phyloP scores from a whole-genome alignment of 2,888 invertebrate genomes.

The Folsomia candida region DNA sequence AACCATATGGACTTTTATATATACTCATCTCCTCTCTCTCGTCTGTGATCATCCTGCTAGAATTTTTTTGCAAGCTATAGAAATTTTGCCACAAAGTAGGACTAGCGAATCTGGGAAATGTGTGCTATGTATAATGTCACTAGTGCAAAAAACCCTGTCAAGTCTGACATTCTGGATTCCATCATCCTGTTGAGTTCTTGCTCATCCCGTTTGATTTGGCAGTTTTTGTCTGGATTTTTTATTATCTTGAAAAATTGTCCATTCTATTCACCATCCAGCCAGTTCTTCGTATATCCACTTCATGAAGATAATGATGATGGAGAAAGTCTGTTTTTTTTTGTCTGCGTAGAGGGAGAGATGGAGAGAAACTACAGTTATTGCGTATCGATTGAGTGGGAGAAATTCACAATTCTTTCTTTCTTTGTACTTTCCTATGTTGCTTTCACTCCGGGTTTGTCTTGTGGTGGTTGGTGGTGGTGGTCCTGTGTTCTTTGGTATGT shows the following conservation, averaged over 20 bases:
- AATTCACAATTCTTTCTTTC: not conserved
- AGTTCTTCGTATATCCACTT: not conserved
- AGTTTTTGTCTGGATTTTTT: too few species aligned
- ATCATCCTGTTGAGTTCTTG: too few species aligned
- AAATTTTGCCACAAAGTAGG: too few species aligned
- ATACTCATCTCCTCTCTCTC: too few species aligned
- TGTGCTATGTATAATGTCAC: too few species aligned
- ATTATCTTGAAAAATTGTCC: not conserved
- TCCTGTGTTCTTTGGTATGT: not conserved
- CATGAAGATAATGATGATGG: constrained; percentile 16
- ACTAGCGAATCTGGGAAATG: too few species aligned
- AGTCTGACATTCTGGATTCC: not conserved
- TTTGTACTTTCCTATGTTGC: not conserved
- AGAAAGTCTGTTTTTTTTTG: constrained; percentile 5
- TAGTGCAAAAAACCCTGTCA: too few species aligned
- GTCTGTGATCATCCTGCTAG: too few species aligned
- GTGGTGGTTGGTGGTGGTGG: not conserved
- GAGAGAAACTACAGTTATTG: constrained; percentile 11
- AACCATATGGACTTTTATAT: too few species aligned
- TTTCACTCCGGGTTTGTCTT: not conserved
- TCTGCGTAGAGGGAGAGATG: not conserved
- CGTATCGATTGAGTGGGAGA: constrained; percentile 17
- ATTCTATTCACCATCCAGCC: too few species aligned
- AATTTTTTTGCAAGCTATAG: too few species aligned
- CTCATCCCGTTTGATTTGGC: not conserved